A percentile compares a stretch with the other conserved stretches of the same genome.
Evolutionary conservation across 1,140 invertebrate species (phyloP).

Genomic region (Saccostrea echinata): DNA sequence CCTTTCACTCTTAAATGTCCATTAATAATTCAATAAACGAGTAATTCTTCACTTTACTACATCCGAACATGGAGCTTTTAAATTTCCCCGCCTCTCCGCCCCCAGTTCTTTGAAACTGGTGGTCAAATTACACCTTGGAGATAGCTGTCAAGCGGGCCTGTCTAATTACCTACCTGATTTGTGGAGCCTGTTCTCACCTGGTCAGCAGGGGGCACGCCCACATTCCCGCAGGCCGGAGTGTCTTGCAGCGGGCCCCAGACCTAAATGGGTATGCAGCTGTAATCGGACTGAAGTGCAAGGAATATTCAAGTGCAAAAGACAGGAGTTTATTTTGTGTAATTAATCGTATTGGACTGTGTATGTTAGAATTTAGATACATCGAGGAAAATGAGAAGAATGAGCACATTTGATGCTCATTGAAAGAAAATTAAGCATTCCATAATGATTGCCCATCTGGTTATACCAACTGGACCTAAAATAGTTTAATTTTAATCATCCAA

Average conservation of each 20-base stretch:
- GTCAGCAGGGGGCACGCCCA: slow-evolving; percentile 13
- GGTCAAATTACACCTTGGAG: slow-evolving; percentile 34
- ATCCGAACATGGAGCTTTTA: not conserved
- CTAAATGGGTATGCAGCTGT: not conserved
- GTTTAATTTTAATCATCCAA: no score
- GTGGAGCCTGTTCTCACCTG: slow-evolving; percentile 12
- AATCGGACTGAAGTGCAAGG: not conserved
- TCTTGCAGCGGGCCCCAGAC: not conserved
- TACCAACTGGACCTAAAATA: no score
- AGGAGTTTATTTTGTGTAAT: no score
- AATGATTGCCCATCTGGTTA: no score
- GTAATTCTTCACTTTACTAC: slow-evolving; percentile 15
- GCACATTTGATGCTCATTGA: no score
- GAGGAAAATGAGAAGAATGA: no score
- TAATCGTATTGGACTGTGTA: no score
- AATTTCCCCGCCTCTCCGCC: slow-evolving; percentile 25
- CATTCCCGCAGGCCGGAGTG: not conserved
- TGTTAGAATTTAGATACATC: no score
- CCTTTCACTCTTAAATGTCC: not conserved
- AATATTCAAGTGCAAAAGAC: not conserved
- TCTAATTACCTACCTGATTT: slow-evolving; percentile 32
- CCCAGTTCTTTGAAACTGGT: not conserved
- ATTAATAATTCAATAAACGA: slow-evolving; percentile 33
- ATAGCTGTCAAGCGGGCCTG: slow-evolving; percentile 9
- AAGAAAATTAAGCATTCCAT: no score